Evolutionary conservation across 2,113 vertebrate genomes (phyloP).

Genomic region (Perognathus longimembris): DNA sequence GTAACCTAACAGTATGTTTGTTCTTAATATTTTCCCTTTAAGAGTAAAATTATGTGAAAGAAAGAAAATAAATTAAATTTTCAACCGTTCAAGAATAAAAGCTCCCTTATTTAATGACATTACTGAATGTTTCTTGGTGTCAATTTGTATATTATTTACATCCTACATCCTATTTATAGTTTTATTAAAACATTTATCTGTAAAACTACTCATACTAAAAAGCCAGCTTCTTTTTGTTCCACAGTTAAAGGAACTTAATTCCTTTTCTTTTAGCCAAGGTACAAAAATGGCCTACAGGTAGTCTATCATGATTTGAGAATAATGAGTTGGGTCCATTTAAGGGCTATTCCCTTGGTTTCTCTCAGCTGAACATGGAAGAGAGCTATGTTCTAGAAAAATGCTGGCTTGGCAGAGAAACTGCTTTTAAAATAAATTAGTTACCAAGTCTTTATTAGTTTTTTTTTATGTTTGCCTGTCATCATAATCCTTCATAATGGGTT

Average conservation of each 20-base stretch:
- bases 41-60: neutral
- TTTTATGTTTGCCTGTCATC: slow-evolving; percentile 63
- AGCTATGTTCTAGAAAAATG: slow-evolving; percentile 72
- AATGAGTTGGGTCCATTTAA: slow-evolving; percentile 45
- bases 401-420: slow-evolving; percentile 73
- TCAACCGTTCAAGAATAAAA: slow-evolving; percentile 45
- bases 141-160: slow-evolving; percentile 19
- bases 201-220: neutral
- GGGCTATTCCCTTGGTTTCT: slow-evolving; percentile 65
- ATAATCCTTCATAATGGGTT: slow-evolving; percentile 64
- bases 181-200: slow-evolving; percentile 16
- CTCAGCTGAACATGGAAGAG: slow-evolving; percentile 70
- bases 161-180: neutral
- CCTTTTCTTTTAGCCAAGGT: slow-evolving; percentile 12
- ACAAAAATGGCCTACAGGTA: neutral
- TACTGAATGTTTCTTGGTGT: slow-evolving; percentile 22
- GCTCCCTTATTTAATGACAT: neutral
- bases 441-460: slow-evolving; percentile 66
- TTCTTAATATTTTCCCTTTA: slow-evolving; percentile 2
- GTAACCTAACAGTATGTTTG: neutral
- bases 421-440: slow-evolving; percentile 71
- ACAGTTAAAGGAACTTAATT: neutral
- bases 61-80: slow-evolving; percentile 11
- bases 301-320: neutral
- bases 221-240: neutral